Percentiles rank a stretch among this genome's conserved stretches.
These are phyloP conservation scores for Urechis unicinctus DNA, from an alignment of 2,888 invertebrate genomes.

Conservation along the genomic window DNA sequence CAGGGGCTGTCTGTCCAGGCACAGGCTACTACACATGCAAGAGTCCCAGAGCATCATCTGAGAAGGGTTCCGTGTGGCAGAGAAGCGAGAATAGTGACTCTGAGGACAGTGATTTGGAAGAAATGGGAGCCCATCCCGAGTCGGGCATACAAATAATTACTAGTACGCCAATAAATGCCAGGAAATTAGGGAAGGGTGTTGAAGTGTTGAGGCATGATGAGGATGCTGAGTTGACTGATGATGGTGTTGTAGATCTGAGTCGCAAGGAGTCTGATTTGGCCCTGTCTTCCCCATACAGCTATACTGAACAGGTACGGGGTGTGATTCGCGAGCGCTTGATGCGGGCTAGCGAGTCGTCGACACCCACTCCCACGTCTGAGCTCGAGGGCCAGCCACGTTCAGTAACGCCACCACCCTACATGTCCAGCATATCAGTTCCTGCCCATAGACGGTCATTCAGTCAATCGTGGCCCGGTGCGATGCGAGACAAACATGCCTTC, in stretches of 20 bases:
- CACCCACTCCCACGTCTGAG: not conserved
- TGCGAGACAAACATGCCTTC: not conserved
- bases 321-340: constrained; percentile 21
- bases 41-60: not conserved
- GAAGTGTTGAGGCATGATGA: too few species aligned
- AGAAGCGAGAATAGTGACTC: not conserved
- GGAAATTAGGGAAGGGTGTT: too few species aligned
- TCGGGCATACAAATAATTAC: not conserved
- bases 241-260: constrained; percentile 8
- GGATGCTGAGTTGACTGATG: not conserved
- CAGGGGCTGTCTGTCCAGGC: constrained; percentile 7
- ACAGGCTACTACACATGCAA: constrained; percentile 15
- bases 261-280: constrained; percentile 15
- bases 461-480: not conserved
- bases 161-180: too few species aligned
- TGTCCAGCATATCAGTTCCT: not conserved
- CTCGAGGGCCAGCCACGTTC: not conserved
- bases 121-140: not conserved
- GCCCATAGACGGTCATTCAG: not conserved
- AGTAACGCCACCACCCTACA: constrained; percentile 1
- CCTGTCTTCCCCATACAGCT: constrained; percentile 21
- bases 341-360: not conserved
- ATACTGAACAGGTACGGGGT: constrained; percentile 22
- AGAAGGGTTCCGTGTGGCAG: not conserved
- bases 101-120: not conserved